These are phyloP conservation scores for Dipodomys spectabilis DNA, from an alignment of 2,113 vertebrate genomes.

Conservation along the genomic window DNA sequence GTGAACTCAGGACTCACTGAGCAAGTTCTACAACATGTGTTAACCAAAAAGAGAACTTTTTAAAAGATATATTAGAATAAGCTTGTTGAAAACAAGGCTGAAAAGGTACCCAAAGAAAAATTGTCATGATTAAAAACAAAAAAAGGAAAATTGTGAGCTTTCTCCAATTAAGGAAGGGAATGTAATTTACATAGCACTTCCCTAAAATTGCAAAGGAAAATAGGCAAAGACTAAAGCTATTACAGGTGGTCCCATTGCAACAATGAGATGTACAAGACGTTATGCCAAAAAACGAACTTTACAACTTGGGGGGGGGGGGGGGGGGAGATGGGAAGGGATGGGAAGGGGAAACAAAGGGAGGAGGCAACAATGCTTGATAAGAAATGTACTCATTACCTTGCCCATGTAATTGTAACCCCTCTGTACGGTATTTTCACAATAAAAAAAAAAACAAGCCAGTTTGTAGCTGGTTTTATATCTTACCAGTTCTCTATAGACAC, in stretches of 20 bases:
- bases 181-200: neutral
- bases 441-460: neutral
- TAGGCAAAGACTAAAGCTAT: neutral
- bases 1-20: neutral
- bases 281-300: no score
- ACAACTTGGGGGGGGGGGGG: no score
- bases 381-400: no score
- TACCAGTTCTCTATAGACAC: slow-evolving; percentile 96
- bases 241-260: no score
- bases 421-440: no score
- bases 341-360: no score
- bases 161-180: neutral
- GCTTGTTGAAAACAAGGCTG: slow-evolving; percentile 29
- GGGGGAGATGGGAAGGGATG: no score
- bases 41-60: neutral
- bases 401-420: no score
- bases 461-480: slow-evolving; percentile 73
- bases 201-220: slow-evolving; percentile 29
- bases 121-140: neutral
- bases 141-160: neutral
- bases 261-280: no score
- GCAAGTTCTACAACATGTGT: neutral
- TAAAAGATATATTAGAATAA: neutral
- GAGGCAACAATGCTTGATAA: no score
- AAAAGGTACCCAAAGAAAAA: neutral